phyloP scores from a whole-genome alignment of 2,797 vertebrate species.

The Lagocephalus sceleratus region DNA sequence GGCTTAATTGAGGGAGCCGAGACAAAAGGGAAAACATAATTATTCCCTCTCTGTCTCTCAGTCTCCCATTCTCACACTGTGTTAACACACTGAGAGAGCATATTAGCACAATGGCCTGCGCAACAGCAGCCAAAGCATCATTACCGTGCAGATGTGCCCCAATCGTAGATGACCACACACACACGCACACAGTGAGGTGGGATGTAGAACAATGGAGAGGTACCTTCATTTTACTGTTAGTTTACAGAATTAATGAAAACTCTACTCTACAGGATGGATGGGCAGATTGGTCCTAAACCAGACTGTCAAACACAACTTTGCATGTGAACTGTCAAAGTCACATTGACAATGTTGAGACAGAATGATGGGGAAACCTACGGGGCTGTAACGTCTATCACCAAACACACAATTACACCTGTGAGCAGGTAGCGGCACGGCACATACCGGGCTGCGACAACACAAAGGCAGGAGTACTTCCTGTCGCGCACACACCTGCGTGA shows the following conservation, averaged over 20 bases:
- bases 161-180: constrained; percentile 10
- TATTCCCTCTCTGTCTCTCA: constrained; percentile 63
- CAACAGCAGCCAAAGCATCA: constrained; percentile 45
- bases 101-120: constrained; percentile 49
- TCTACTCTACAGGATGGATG: constrained; percentile 1
- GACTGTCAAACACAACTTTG: background rate
- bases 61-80: constrained; percentile 46
- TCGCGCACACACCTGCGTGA: constrained; percentile 40
- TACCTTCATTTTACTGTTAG: too few relatives aligned
- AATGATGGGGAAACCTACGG: constrained; percentile 11
- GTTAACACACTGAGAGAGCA: constrained; percentile 51
- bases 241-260: background rate
- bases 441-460: constrained; percentile 10
- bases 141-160: constrained; percentile 41
- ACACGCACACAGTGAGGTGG: constrained; percentile 5
- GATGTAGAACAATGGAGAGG: constrained; percentile 28
- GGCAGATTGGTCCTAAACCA: constrained; percentile 15
- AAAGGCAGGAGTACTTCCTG: constrained; percentile 28
- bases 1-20: constrained; percentile 75
- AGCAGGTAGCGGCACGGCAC: constrained; percentile 13
- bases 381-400: constrained; percentile 24
- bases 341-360: constrained; percentile 13
- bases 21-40: constrained; percentile 75
- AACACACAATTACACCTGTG: background rate
- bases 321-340: constrained; percentile 25